Percentiles rank a stretch among this genome's conserved stretches.
phyloP scores from a whole-genome alignment of 1,140 invertebrate genomes.

The Oreohelix idahoensis region DNA sequence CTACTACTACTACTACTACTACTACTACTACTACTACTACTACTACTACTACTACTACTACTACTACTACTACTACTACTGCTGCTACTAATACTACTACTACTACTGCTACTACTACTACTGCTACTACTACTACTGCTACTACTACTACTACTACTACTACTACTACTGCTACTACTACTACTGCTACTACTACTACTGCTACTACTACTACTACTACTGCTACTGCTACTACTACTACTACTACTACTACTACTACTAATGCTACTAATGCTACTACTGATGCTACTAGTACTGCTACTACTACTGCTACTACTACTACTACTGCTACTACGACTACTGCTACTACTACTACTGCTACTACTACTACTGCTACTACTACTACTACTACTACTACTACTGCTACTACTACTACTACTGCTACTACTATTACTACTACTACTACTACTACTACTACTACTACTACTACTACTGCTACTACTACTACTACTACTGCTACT shows the following conservation, averaged over 20 bases:
- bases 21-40: not conserved
- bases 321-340: no score
- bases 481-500: slow-evolving; percentile 4
- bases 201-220: not conserved
- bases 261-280: no score
- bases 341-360: no score
- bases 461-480: not conserved
- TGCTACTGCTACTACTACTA: not conserved
- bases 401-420: not conserved
- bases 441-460: not conserved
- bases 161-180: not conserved
- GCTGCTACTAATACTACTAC: not conserved
- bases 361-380: no score
- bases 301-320: no score
- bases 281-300: not conserved
- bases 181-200: no score
- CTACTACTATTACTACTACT: not conserved
- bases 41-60: slow-evolving; percentile 1
- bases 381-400: no score
- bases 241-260: no score
- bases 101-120: slow-evolving; percentile 15
- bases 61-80: not conserved
- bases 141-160: slow-evolving; percentile 15
- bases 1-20: not conserved
- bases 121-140: not conserved